phyloP scores from a whole-genome alignment of 2,113 vertebrate species.

The Oxyruncus cristatus region DNA sequence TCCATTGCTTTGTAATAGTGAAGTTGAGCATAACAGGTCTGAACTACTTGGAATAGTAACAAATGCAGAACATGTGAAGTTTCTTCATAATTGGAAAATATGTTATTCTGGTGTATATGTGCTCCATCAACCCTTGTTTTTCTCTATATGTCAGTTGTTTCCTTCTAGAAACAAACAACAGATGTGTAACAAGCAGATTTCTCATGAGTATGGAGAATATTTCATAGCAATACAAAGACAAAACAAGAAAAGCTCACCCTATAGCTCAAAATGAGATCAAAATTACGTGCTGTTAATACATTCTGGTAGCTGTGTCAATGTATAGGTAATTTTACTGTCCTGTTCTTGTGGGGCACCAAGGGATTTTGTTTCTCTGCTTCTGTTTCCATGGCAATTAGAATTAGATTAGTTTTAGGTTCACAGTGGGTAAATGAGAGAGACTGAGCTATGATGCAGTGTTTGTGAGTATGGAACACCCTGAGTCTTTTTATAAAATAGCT shows the following conservation, averaged over 20 bases:
- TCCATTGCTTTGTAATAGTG: not conserved
- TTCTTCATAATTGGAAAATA: not conserved
- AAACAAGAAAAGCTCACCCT: not conserved
- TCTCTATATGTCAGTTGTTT: not conserved
- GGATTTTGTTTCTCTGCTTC: conserved; percentile 79
- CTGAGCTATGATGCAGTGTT: conserved; percentile 26
- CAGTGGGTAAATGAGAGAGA: conserved; percentile 61
- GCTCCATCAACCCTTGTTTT: not conserved
- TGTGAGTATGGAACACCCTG: not conserved
- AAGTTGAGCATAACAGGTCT: not conserved
- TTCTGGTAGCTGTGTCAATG: conserved; percentile 23
- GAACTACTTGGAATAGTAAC: not conserved
- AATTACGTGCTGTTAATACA: not conserved
- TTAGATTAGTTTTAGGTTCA: conserved; percentile 72
- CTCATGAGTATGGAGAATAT: not conserved
- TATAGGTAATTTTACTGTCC: conserved; percentile 62
- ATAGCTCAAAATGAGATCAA: conserved; percentile 32
- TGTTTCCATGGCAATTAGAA: conserved; percentile 87
- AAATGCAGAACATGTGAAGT: not conserved
- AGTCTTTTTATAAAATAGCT: not conserved
- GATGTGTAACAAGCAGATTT: not conserved
- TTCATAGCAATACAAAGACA: not conserved
- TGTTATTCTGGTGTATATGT: not conserved
- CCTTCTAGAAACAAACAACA: not conserved
- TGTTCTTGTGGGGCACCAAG: conserved; percentile 44